Evolutionary conservation across 2,888 invertebrate species (phyloP).

Genomic region (Nomada lathburiana): DNA sequence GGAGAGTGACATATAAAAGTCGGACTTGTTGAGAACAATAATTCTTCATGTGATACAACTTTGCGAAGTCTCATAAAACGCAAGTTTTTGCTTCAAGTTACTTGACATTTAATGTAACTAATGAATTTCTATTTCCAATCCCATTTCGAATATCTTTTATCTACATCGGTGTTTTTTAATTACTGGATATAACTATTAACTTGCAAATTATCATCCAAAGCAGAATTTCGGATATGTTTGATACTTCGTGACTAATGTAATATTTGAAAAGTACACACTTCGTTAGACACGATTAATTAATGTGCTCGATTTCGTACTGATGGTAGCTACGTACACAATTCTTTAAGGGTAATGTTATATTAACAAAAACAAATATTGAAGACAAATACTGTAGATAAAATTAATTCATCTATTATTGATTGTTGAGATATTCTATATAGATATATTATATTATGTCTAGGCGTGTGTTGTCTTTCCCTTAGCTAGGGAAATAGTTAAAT

Average conservation of each 20-base stretch:
- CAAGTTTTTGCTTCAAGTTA: constrained; percentile 31
- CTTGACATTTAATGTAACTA: constrained; percentile 18
- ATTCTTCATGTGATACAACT: constrained; percentile 54
- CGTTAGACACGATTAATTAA: constrained; percentile 24
- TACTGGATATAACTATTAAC: constrained; percentile 3
- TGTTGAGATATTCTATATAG: constrained; percentile 72
- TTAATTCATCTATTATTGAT: constrained; percentile 64
- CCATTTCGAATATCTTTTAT: constrained; percentile 14
- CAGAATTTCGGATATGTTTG: constrained; percentile 31
- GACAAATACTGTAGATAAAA: constrained; percentile 64
- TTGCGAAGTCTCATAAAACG: constrained; percentile 36
- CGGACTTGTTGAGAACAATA: constrained; percentile 47
- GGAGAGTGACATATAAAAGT: constrained; percentile 25
- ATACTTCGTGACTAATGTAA: constrained; percentile 26
- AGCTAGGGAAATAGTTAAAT: constrained; percentile 48
- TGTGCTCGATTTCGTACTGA: constrained; percentile 42
- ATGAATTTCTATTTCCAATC: constrained; percentile 4
- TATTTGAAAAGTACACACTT: constrained; percentile 22
- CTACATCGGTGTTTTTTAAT: background rate
- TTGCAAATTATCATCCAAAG: constrained; percentile 28
- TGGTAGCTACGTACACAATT: constrained; percentile 36
- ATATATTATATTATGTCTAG: constrained; percentile 70
- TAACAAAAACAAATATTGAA: constrained; percentile 52
- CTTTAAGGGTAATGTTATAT: constrained; percentile 41
- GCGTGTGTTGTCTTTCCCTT: constrained; percentile 61